Evolutionary conservation across 2,888 invertebrate genomes (phyloP), one percentile per base, ranked within the genome.

Genomic region (Smittia sp.): DNA sequence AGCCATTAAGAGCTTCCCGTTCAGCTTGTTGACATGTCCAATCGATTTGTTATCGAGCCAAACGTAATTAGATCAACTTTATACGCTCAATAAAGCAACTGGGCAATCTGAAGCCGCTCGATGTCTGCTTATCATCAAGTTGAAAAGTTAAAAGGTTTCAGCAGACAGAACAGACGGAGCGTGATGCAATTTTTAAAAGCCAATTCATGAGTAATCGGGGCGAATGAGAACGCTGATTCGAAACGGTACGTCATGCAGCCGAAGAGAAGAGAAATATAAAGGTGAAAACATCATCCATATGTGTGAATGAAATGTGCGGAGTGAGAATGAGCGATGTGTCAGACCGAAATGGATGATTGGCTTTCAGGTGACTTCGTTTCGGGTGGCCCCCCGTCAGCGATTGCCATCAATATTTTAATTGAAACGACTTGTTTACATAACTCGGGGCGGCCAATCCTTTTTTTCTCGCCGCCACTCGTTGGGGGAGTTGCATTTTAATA

Each of bases 261-360:
- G 58, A 3, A 58, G 15, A 46, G 58, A 58, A 58, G 58, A 58
- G 18, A 46, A 46, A 46, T 46, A 46, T 32, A 58, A 58, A 58
- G 58, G 58, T 58, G 58, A 18, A 58, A 58, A 58, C 58, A 58
- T 20, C 58, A 58, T 58, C 58, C 18, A 58, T 58, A 22, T 58
- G 58, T 58, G 58, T 13, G 58, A 58, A 46, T 32, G 18, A 22
- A 24, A 25, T 20, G 62, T 4, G 24, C 9, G 6, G 66, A 66
- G 32, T 3, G 24, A 66, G 32, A 67, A 41, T 22, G 67, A 67
- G 22, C 41, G 67, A 67, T 67, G 67, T 67, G 67, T 67, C 67
- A 67, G 58, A 58, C 58, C 13, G 18, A 9, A 58, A 58, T 58
- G 22, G 58, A 22, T 58, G 58, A 58, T 58, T 58, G 58, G 3